Base-by-base conservation (phyloP, 2,113 vertebrate species). In the Athene noctua region DNA sequence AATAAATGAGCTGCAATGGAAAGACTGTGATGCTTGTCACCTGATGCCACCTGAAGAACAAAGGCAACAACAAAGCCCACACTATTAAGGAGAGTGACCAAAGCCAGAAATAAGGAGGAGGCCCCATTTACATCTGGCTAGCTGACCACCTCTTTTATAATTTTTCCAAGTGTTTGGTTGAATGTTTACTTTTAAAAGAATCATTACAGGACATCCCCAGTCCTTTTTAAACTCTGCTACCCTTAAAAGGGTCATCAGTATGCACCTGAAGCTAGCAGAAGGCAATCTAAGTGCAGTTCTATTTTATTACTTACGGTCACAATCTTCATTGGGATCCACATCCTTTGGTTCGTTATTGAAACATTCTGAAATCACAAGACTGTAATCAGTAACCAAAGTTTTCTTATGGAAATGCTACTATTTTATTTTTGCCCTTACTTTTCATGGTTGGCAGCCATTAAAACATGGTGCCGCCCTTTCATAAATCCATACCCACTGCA, bases 301-400 rank as follows among this genome's bases (percentile, higher is more conserved):
- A 11, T 23, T 68, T 91, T 87, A 55, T 80, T 82, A 97, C 98
- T 98, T 93, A 99, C 99, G 83, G 72, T 98, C 98, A 88, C 99
- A 99, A 22, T 98, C 97, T 58, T 98, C 98, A 46, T 98, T 97
- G 21, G 98, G 98, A 82, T 98, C 96, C 25, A 97, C 96, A 86
- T 99, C 99, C 97, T 98, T 98, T 30, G 99, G 99, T 72, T 99
- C 99, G 23, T 98, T 97, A 10, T 98, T 98, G 88, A 98, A 98
- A 93, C 99, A 99, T 82, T 99, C 99, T 99, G 94, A 97, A 94
- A 97, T 72, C 26, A 97, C 34, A 80, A 79, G 47, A 55, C 6
- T 38, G 11, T 17, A 26, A 77, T 79, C 72, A 94, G 40, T 26
- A 92, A 80, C 32, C 15, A 21, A 90, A 74, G 46, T 6, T 63